These are phyloP conservation scores for Clistopyga incitator DNA, from an alignment of 2,888 invertebrate genomes.

Conservation along the genomic window DNA sequence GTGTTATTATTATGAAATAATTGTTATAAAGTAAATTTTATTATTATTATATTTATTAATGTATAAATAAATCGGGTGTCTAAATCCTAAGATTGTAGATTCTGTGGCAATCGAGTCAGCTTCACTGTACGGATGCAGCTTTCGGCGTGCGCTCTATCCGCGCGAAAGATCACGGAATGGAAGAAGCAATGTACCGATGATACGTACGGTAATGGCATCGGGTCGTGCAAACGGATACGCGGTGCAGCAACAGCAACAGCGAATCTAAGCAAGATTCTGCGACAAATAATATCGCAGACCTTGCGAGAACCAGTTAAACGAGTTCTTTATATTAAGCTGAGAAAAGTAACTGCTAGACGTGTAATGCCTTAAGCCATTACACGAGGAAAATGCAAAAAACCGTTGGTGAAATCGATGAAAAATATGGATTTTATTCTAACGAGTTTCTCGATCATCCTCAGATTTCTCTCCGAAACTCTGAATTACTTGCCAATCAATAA, in stretches of 20 bases:
- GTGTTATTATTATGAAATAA: too few relatives aligned
- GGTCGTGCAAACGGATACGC: conserved; percentile 17
- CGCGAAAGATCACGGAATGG: conserved; percentile 22
- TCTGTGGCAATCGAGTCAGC: neutral
- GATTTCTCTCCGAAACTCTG: conserved; percentile 16
- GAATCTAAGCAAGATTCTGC: conserved; percentile 24
- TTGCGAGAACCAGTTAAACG: conserved; percentile 55
- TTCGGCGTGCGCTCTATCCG: neutral
- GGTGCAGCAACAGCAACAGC: conserved; percentile 2
- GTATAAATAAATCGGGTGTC: too few relatives aligned
- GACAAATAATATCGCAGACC: conserved; percentile 56
- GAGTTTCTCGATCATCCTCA: neutral
- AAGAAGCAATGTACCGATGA: neutral
- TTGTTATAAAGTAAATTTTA: too few relatives aligned
- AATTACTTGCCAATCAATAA: neutral
- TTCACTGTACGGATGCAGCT: neutral
- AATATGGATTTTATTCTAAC: neutral
- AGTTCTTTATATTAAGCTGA: conserved; percentile 29
- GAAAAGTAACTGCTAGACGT: conserved; percentile 3
- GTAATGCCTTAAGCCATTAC: conserved; percentile 4
- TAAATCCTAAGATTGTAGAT: too few relatives aligned
- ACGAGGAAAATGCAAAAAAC: conserved; percentile 15
- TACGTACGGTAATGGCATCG: conserved; percentile 23
- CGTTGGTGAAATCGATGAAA: conserved; percentile 36
- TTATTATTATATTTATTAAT: too few relatives aligned